phyloP scores from a whole-genome alignment of 2,113 vertebrate species.

The Tenebrosternarchus preto region DNA sequence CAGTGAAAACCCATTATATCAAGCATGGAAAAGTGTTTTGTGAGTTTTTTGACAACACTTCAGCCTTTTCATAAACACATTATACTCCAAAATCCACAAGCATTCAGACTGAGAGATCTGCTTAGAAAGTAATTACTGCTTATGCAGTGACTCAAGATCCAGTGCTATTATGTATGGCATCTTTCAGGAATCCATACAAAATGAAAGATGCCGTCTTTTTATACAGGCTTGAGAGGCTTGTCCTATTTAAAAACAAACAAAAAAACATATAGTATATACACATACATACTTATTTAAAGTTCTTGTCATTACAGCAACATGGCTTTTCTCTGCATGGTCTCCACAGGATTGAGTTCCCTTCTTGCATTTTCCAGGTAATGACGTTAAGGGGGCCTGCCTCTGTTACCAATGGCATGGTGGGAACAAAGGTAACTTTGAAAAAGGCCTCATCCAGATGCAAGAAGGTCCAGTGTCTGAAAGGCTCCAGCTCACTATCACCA shows the following conservation, averaged over 20 bases:
- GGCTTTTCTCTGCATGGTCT: not conserved
- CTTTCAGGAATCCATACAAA: not conserved
- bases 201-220: not conserved
- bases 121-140: not conserved
- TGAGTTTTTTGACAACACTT: not conserved
- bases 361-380: not conserved
- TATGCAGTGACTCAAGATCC: not conserved
- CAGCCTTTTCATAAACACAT: not conserved
- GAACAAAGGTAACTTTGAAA: conserved; percentile 37
- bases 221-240: too few species aligned
- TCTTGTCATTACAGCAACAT: not conserved
- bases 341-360: not conserved
- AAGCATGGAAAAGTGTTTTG: not conserved
- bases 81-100: not conserved
- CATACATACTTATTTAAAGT: not conserved
- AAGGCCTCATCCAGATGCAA: not conserved
- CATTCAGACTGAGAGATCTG: not conserved
- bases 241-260: too few species aligned
- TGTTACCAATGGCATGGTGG: conserved; percentile 25
- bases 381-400: not conserved
- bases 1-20: not conserved
- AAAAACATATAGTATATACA: too few species aligned
- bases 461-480: not conserved
- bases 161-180: not conserved
- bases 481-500: conserved; percentile 18